These are phyloP conservation scores for Ictalurus punctatus DNA, from an alignment of 2,113 vertebrate genomes.

Conservation along the genomic window DNA sequence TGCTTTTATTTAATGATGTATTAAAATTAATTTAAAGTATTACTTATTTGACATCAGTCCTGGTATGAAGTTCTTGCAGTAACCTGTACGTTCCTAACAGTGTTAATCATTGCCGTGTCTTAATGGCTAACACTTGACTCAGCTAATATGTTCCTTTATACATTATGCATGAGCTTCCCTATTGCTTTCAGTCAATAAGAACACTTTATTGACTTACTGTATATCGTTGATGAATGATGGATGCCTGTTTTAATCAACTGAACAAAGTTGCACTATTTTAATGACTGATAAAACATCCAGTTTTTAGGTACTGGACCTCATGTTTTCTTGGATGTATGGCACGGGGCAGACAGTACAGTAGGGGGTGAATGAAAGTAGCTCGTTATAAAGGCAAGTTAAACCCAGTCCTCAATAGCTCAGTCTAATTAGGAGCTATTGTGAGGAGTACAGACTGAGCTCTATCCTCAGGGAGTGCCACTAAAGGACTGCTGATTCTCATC, in stretches of 20 bases:
- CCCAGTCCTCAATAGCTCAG: conserved; percentile 25
- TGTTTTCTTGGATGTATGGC: not conserved
- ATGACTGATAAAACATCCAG: not conserved
- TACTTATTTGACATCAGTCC: not conserved
- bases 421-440: conserved; percentile 30
- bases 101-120: not conserved
- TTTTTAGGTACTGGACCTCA: not conserved
- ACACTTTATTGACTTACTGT: conserved; percentile 29
- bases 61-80: not conserved
- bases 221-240: conserved; percentile 24
- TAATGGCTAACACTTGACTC: not conserved
- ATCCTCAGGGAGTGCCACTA: conserved; percentile 4
- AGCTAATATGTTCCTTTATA: conserved; percentile 21
- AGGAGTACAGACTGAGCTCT: conserved; percentile 18
- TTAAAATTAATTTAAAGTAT: not conserved
- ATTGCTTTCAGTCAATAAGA: conserved; percentile 22
- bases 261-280: conserved; percentile 4
- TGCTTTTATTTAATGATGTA: not conserved
- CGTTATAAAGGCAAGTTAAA: conserved; percentile 23
- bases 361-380: conserved; percentile 28
- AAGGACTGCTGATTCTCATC: conserved; percentile 15
- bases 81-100: not conserved
- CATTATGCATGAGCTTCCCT: conserved; percentile 28
- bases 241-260: conserved; percentile 11
- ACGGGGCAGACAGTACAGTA: conserved; percentile 7